A percentile compares a stretch with the other conserved stretches of the same genome.
Evolutionary conservation across 2,888 invertebrate genomes (phyloP).

Genomic region (Gasteruption jaculator): DNA sequence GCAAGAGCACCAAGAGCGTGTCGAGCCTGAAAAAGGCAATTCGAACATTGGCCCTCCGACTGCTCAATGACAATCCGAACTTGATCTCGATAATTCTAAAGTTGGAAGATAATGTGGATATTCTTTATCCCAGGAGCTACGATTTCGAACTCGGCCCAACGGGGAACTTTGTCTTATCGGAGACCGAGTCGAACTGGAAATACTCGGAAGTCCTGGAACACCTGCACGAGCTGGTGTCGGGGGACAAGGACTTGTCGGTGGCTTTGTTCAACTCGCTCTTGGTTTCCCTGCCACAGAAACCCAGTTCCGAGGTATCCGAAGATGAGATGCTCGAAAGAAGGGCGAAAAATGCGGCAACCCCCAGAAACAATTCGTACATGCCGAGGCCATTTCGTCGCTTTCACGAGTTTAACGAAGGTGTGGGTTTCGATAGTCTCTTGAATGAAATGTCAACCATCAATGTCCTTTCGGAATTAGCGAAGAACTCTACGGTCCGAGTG

Average conservation of each 20-base stretch:
- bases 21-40: conserved; percentile 32
- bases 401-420: too few relatives aligned
- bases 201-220: conserved; percentile 40
- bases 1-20: conserved; percentile 31
- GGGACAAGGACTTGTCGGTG: conserved; percentile 34
- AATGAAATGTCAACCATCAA: conserved; percentile 39
- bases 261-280: conserved; percentile 50
- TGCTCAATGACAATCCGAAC: too few relatives aligned
- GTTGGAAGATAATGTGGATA: conserved; percentile 27
- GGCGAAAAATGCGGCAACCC: too few relatives aligned
- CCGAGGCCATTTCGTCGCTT: too few relatives aligned
- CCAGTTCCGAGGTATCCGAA: conserved; percentile 5
- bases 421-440: too few relatives aligned
- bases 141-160: conserved; percentile 35
- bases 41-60: conserved; percentile 30
- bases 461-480: conserved; percentile 44
- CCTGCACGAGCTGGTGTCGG: conserved; percentile 42
- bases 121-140: conserved; percentile 34
- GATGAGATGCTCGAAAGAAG: conserved; percentile 34
- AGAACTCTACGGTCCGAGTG: conserved; percentile 41
- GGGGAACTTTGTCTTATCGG: conserved; percentile 36
- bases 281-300: conserved; percentile 35
- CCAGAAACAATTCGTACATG: too few relatives aligned
- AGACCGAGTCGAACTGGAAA: conserved; percentile 31
- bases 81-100: too few relatives aligned